phyloP scores from a whole-genome alignment of 2,113 vertebrate species.

The Abramis brama region DNA sequence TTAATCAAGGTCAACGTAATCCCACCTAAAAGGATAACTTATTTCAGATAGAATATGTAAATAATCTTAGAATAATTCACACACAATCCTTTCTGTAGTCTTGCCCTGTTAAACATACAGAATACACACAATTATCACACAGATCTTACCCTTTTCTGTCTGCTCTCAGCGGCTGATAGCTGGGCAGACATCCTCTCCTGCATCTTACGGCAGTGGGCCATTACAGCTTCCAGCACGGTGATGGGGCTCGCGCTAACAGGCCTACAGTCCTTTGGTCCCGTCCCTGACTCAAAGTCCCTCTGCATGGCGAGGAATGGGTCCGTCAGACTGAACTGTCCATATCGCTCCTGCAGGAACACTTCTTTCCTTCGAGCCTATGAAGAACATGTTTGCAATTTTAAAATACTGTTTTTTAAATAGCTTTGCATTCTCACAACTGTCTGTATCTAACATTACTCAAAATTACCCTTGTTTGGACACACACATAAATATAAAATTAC shows the following conservation, averaged over 20 bases:
- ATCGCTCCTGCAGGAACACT: conserved; percentile 95
- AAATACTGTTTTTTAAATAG: background rate
- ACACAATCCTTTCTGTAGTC: background rate
- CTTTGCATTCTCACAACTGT: background rate
- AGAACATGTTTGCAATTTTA: background rate
- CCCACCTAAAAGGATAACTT: background rate
- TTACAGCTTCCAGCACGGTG: conserved; percentile 95
- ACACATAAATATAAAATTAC: background rate
- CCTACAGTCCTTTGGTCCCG: conserved; percentile 84
- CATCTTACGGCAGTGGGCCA: conserved; percentile 98
- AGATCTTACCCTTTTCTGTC: conserved; percentile 90
- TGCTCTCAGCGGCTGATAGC: conserved; percentile 90
- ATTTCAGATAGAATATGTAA: conserved; percentile 1
- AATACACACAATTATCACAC: background rate
- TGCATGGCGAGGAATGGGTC: conserved; percentile 98
- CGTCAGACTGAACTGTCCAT: conserved; percentile 92
- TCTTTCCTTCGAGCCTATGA: conserved; percentile 92
- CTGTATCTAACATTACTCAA: background rate
- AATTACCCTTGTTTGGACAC: background rate
- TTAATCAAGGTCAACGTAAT: background rate
- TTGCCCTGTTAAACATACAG: background rate
- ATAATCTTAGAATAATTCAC: background rate
- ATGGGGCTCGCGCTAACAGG: conserved; percentile 90
- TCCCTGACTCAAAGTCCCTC: conserved; percentile 89
- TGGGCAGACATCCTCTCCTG: conserved; percentile 95